These are phyloP conservation scores for Scartelaos histophorus DNA, from an alignment of 2,113 vertebrate species.

Conservation along the genomic window DNA sequence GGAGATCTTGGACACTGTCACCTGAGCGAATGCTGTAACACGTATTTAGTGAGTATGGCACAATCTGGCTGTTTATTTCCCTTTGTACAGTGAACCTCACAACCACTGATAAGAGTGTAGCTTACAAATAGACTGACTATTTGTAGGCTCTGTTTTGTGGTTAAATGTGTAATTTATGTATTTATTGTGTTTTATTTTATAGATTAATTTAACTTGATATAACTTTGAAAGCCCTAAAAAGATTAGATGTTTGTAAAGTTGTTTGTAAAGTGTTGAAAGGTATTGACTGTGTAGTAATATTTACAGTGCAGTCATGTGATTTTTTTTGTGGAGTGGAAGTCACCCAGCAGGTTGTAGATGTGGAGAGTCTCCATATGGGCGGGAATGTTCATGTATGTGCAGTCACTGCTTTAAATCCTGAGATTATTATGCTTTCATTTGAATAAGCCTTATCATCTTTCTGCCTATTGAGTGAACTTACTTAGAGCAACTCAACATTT, in stretches of 20 bases:
- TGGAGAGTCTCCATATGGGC: neutral
- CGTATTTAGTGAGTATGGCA: neutral
- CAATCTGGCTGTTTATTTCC: neutral
- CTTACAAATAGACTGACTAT: too few relatives aligned
- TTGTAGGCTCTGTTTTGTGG: neutral
- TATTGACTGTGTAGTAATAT: neutral
- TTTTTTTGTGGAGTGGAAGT: neutral
- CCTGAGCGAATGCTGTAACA: neutral
- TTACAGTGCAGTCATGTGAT: conserved; percentile 11
- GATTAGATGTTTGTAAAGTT: neutral
- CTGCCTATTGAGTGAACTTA: neutral
- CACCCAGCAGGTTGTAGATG: conserved; percentile 17
- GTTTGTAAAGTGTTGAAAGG: neutral
- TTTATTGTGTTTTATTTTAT: too few relatives aligned
- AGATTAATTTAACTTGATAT: too few relatives aligned
- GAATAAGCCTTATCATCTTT: neutral
- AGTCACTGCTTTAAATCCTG: neutral
- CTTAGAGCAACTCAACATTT: too few relatives aligned
- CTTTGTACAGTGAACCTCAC: neutral
- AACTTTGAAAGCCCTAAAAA: neutral
- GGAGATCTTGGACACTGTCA: neutral
- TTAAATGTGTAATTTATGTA: too few relatives aligned
- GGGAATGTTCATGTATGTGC: neutral
- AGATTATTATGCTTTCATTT: neutral
- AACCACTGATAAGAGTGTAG: neutral